Conservation (phyloP, 1,140 invertebrate species). For the Halyomorpha halys region DNA sequence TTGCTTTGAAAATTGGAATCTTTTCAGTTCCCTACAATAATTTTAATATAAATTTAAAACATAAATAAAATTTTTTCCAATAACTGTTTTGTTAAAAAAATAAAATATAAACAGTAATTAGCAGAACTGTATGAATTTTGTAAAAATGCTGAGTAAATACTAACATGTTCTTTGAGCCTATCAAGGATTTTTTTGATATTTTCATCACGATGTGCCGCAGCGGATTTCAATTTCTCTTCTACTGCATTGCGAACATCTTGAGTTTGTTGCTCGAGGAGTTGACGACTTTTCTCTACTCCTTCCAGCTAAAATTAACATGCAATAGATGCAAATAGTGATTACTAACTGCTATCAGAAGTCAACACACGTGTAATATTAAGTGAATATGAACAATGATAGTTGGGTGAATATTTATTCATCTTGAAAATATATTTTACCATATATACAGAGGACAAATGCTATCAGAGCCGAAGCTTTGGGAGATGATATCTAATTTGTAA, state of each 20-base stretch:
- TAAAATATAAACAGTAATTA: neutral
- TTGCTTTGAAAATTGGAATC: too few relatives aligned
- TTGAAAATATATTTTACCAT: too few relatives aligned
- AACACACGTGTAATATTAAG: too few relatives aligned
- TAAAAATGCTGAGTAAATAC: slow-evolving; percentile 33
- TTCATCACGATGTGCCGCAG: slow-evolving; percentile 71
- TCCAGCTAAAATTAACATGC: slow-evolving; percentile 50
- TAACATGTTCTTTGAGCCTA: slow-evolving; percentile 79
- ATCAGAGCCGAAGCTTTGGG: too few relatives aligned
- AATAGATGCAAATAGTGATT: slow-evolving; percentile 10
- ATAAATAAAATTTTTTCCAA: too few relatives aligned
- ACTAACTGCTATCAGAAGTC: too few relatives aligned
- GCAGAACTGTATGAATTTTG: neutral
- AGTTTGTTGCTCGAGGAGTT: slow-evolving; percentile 69
- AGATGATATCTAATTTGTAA: too few relatives aligned
- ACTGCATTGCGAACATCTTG: slow-evolving; percentile 69
- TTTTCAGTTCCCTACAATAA: too few relatives aligned
- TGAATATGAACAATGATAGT: too few relatives aligned
- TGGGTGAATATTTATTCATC: too few relatives aligned
- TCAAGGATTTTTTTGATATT: slow-evolving; percentile 80
- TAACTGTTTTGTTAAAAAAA: neutral
- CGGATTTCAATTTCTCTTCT: slow-evolving; percentile 72
- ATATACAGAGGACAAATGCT: too few relatives aligned
- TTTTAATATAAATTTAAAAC: too few relatives aligned
- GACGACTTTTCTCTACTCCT: slow-evolving; percentile 71